Evolutionary conservation across 30 jellyfish, hydroid and myxozoan species (phyloP).

Genomic region (Clytia hemisphaerica): DNA sequence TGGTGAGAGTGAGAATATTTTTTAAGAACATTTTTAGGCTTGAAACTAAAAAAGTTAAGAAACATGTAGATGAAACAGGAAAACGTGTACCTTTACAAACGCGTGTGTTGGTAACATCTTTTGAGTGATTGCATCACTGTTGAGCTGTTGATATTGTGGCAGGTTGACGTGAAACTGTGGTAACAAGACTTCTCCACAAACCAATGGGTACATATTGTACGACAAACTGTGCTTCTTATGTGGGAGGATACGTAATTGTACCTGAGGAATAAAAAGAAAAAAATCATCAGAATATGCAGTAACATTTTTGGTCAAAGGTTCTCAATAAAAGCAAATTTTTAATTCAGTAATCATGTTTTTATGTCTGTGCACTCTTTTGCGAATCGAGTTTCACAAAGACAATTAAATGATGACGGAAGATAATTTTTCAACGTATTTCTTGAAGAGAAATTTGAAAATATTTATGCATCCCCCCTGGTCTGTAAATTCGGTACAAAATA

Average conservation of each 20-base stretch:
- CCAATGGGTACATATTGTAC: slow-evolving; percentile 66
- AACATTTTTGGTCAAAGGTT: background rate
- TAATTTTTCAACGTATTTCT: too few relatives aligned
- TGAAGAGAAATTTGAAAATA: too few relatives aligned
- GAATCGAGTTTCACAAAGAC: background rate
- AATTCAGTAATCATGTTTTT: background rate
- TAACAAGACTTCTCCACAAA: slow-evolving; percentile 62
- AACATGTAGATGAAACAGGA: too few relatives aligned
- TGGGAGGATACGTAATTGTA: slow-evolving; percentile 86
- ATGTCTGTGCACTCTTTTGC: slow-evolving; percentile 1
- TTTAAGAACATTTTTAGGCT: too few relatives aligned
- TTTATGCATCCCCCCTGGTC: too few relatives aligned
- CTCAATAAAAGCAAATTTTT: background rate
- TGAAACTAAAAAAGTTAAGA: too few relatives aligned
- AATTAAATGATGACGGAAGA: too few relatives aligned
- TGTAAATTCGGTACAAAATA: too few relatives aligned
- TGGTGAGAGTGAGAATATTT: too few relatives aligned
- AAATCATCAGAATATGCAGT: background rate
- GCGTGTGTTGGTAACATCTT: slow-evolving; percentile 65
- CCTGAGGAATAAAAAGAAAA: slow-evolving; percentile 20
- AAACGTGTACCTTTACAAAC: slow-evolving; percentile 76
- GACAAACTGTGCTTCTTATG: slow-evolving; percentile 53
- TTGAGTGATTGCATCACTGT: slow-evolving; percentile 63
- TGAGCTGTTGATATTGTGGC: slow-evolving; percentile 65
- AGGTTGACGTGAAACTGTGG: slow-evolving; percentile 80